Evolutionary conservation across 1,140 invertebrate genomes (phyloP).

Genomic region (Leucophenga varia): DNA sequence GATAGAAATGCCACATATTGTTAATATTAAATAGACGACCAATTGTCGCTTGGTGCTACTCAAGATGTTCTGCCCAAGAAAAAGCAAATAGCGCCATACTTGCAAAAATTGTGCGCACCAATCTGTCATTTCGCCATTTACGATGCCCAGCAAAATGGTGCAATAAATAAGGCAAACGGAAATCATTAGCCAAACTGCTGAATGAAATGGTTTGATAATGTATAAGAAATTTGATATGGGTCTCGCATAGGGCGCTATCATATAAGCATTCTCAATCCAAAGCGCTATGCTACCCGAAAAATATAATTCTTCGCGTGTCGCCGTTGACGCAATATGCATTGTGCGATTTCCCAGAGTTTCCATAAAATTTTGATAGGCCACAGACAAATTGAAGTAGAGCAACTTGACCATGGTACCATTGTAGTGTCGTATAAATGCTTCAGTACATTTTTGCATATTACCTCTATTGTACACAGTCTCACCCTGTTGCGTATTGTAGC

Average conservation of each 20-base stretch:
- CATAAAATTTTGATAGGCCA: rapidly evolving
- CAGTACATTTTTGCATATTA: slow-evolving; percentile 8
- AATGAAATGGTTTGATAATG: slow-evolving; percentile 13
- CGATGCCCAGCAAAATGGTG: background rate
- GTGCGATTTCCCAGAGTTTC: background rate
- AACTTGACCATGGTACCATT: slow-evolving; percentile 10
- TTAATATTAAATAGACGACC: too few relatives aligned
- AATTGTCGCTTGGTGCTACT: slow-evolving; percentile 12
- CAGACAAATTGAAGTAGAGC: background rate
- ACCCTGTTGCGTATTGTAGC: slow-evolving; percentile 14
- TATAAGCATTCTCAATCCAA: slow-evolving; percentile 12
- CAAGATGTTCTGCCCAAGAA: background rate
- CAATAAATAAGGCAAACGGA: slow-evolving; percentile 1
- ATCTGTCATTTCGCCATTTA: background rate
- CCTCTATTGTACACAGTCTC: slow-evolving; percentile 4
- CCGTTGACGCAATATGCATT: slow-evolving; percentile 21
- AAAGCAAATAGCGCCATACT: slow-evolving; percentile 7
- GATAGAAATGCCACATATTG: too few relatives aligned
- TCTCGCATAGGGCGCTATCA: slow-evolving; percentile 19
- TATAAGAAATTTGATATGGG: slow-evolving; percentile 17
- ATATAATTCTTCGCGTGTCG: background rate
- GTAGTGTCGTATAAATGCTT: slow-evolving; percentile 15
- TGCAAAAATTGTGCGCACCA: slow-evolving; percentile 10
- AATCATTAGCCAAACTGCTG: slow-evolving; percentile 6
- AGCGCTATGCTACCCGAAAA: slow-evolving; percentile 15